Evolutionary conservation across 2,797 vertebrate genomes (phyloP), one percentile per base, ranked within the genome.

Genomic region (Anas bahamensis): DNA sequence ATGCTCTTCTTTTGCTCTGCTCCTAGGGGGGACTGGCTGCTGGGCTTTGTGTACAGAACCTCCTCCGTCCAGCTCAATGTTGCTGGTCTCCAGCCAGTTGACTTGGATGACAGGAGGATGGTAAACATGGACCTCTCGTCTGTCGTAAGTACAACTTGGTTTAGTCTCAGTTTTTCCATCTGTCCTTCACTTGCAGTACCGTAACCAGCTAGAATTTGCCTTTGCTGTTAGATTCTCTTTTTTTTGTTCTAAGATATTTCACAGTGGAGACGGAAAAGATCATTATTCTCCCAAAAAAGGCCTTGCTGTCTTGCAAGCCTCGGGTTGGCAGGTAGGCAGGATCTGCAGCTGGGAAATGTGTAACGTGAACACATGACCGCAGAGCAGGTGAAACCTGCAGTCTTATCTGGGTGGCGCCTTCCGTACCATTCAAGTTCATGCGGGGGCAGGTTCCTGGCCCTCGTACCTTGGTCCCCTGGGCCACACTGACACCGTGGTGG

Each of bases 91-190:
- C 99, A 99, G 96, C 99, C 99, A 19, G 98, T 99, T 5, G 95
- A 91, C 90, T 94, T 99, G 77, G 98, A 98, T 52, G 98, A 99
- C 96, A 98, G 97, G 57, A 98, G 98, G 73, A 97, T 99, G 97
- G 97, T 99, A 90, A 99, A 99, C 29, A 98, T 99, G 97, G 99
- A 99, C 97, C 98, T 99, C 80, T 99, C 99, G 0, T 98, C 98
- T 0, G 98, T 99, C 94, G 99, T 99, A 96, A 98, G 99, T 98
- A 11, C 26, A 37, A 16, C 60, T 71, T 53, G 26, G 37, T 29
- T n/a, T 29, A 31, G 24, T 56, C 39, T 90, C 19, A 7, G 3
- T 13, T 74, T 65, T 53, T 29, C 46, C n/a, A 19, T 11, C 42
- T 33, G 26, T 69, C 29, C 50, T 81, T 93, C 35, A 3, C 52